These are phyloP conservation scores for Pharmacophagus antenor DNA, from an alignment of 2,888 invertebrate genomes.

Conservation along the genomic window DNA sequence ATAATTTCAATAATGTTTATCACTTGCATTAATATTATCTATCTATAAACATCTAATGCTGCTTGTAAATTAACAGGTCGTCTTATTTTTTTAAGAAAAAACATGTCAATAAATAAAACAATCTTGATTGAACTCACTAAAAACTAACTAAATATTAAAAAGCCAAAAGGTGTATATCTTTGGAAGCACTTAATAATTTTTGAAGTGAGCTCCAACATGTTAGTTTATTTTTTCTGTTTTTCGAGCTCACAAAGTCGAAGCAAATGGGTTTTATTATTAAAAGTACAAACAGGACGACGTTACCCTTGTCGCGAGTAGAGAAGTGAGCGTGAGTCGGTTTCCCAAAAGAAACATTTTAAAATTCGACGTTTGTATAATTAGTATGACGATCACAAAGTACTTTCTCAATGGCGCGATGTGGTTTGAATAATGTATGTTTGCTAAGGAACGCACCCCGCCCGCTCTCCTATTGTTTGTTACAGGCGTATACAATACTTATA, in stretches of 20 bases:
- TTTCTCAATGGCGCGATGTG: constrained; percentile 77
- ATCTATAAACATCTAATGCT: too few relatives aligned
- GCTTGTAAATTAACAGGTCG: too few relatives aligned
- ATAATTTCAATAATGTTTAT: too few relatives aligned
- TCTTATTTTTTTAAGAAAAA: too few relatives aligned
- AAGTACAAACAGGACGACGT: neutral
- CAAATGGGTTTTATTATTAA: neutral
- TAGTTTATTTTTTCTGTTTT: neutral
- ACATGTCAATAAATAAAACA: too few relatives aligned
- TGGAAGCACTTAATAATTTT: too few relatives aligned
- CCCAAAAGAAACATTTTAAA: constrained; percentile 58
- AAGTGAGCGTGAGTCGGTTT: constrained; percentile 35
- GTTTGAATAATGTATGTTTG: constrained; percentile 74
- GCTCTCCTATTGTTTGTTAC: constrained; percentile 13
- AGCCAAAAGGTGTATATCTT: too few relatives aligned
- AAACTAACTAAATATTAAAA: too few relatives aligned
- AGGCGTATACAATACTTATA: neutral
- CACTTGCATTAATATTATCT: too few relatives aligned
- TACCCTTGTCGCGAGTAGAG: constrained; percentile 1
- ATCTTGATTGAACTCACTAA: too few relatives aligned
- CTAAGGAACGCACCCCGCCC: constrained; percentile 38
- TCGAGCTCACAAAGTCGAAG: neutral
- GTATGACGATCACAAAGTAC: constrained; percentile 77
- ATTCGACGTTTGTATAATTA: constrained; percentile 65
- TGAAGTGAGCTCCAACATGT: too few relatives aligned